phyloP scores from a whole-genome alignment of 2,797 vertebrate species.

The Pristis pectinata region DNA sequence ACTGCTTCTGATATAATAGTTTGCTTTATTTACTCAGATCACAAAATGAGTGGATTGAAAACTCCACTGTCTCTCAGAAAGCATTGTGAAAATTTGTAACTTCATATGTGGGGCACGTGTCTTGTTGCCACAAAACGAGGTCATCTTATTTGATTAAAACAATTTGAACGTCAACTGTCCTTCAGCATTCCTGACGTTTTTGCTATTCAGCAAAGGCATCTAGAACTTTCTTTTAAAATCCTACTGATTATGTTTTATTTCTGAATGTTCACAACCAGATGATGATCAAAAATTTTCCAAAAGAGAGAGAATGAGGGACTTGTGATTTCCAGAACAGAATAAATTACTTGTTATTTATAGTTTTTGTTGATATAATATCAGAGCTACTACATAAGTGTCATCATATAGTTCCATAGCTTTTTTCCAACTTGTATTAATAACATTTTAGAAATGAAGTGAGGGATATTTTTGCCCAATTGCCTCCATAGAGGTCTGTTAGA shows the following conservation, averaged over 20 bases:
- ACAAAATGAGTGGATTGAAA: not conserved
- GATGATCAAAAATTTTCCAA: not conserved
- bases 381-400: not conserved
- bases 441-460: too few species aligned
- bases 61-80: not conserved
- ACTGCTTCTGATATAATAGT: not conserved
- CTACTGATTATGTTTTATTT: not conserved
- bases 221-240: not conserved
- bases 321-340: not conserved
- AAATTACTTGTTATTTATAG: not conserved
- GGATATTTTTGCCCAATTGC: not conserved
- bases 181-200: not conserved
- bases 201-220: not conserved
- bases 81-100: not conserved
- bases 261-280: not conserved
- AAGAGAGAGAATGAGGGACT: not conserved
- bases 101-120: not conserved
- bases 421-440: not conserved
- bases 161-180: not conserved
- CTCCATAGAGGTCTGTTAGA: not conserved
- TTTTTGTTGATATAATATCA: not conserved
- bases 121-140: not conserved
- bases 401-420: not conserved
- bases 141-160: not conserved
- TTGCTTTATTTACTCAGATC: not conserved